Evolutionary conservation across 2,888 invertebrate genomes (phyloP).

Genomic region (Pandemis cinnamomeana): DNA sequence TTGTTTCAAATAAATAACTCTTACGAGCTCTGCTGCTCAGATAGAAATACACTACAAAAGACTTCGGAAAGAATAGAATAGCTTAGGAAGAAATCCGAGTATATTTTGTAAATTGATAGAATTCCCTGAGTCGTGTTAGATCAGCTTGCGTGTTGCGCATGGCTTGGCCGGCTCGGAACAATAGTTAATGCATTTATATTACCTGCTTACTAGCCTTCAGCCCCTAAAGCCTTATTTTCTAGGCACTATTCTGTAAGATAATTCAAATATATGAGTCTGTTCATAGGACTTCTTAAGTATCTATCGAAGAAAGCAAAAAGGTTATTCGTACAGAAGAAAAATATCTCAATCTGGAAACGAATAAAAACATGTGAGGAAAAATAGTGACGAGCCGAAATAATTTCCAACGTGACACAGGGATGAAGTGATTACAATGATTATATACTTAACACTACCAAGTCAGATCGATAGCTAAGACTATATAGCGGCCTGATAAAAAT

Average conservation of each 20-base stretch:
- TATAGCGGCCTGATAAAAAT: too few relatives aligned
- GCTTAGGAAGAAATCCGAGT: neutral
- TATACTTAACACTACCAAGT: too few relatives aligned
- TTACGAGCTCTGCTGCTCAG: neutral
- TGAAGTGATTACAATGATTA: too few relatives aligned
- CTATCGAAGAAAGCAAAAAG: neutral
- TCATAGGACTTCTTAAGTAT: neutral
- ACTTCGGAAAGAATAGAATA: neutral
- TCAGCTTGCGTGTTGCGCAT: constrained; percentile 24
- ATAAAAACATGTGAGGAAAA: neutral
- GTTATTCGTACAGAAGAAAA: neutral
- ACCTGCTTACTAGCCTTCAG: constrained; percentile 35
- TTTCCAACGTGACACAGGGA: too few relatives aligned
- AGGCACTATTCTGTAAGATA: constrained; percentile 11
- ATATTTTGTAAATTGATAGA: constrained; percentile 3
- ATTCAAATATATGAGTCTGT: constrained; percentile 12
- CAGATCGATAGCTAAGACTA: too few relatives aligned
- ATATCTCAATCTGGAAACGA: neutral
- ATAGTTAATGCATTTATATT: constrained; percentile 42
- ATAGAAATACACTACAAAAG: neutral
- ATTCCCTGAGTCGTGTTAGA: constrained; percentile 1
- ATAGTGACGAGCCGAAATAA: too few relatives aligned
- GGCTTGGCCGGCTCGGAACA: constrained; percentile 29
- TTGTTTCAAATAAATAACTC: neutral
- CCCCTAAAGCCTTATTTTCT: constrained; percentile 7